Base-by-base conservation (phyloP, 37 sponge, comb jelly and placozoan species). In the Cliona cf. orientalis region DNA sequence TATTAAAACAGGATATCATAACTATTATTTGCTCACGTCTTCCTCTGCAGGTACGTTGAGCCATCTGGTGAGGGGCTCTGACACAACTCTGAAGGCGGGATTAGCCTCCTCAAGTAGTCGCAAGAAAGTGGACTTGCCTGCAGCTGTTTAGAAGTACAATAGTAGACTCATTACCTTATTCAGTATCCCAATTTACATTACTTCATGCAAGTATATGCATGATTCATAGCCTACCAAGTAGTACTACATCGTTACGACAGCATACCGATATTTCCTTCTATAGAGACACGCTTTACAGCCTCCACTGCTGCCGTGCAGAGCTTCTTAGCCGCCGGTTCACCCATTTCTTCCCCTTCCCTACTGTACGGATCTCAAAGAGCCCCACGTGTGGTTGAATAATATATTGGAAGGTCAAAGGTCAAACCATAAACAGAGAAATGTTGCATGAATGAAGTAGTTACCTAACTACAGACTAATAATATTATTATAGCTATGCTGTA, bases 121-220 rank as follows among this genome's bases (percentile, higher is more conserved):
- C 3, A 91, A 72, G 58, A 91, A 91, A 9, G 92, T 91, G 9
- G 92, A 80, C 70, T 91, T 91, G 0, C 92, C 92, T 32, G 92
- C 75, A 74, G 92, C 92, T 91, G 65, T 49, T 11, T 11, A 49
- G 55, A 49, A 49, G 17, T 49, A 49, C 17, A 11, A 49, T 49
- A 19, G 17, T 49, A 49, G n/a, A n/a, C n/a, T n/a, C n/a, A n/a
- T n/a, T n/a, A n/a, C n/a, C n/a, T n/a, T n/a, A n/a, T n/a, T n/a
- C n/a, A n/a, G n/a, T n/a, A n/a, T n/a, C n/a, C n/a, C n/a, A n/a
- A n/a, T n/a, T n/a, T n/a, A n/a, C n/a, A n/a, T n/a, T n/a, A n/a
- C n/a, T n/a, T n/a, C n/a, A n/a, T n/a, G n/a, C n/a, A n/a, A n/a
- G n/a, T n/a, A n/a, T n/a, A n/a, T n/a, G n/a, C n/a, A n/a, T n/a